Evolutionary conservation across 2,888 invertebrate species (phyloP), one percentile per base, ranked within the genome.

Genomic region (Luperina nickerlii): DNA sequence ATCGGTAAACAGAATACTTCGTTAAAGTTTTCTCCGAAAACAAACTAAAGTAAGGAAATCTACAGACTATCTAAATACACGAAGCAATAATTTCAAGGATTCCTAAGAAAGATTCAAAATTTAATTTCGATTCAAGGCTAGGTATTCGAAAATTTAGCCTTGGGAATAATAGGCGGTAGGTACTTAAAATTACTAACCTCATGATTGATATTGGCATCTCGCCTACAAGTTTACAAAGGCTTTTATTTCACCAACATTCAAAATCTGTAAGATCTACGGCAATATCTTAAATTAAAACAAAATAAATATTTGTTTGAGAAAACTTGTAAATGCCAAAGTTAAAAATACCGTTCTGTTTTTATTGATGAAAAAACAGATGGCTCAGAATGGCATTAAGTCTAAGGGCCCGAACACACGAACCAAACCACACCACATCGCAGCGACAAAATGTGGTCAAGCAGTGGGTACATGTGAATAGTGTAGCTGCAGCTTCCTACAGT

Each of bases 151-250:
- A 63, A 42, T 11, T 54, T 48, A 63, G 63, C 67, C 38, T 69
- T 63, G 60, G 8, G 5, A 15, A 57, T 65, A 72, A n/a, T 71
- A 57, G n/a, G 27, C 38, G 20, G 24, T n/a, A 38, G 18, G 24
- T n/a, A 38, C 27, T 48, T 73, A 60, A 66, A 82, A 72, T 72
- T 32, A 72, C n/a, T 18, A 11, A 15, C 9, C 5, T 45, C 38
- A 15, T n/a, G 15, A 45, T 81, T 27, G 13, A 45, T 78, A 74
- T 65, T 65, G 32, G 38, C 76, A 80, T 72, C 65, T 80, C 11
- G 57, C 24, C 18, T n/a, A 69, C 18, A 77, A 82, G 45, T 87
- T 81, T 82, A 32, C 71, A 81, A 86, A 83, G 57, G 54, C 70
- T 69, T 71, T 60, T 7, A 54, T 42, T 60, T 65, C 54, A 79